Evolutionary conservation across 2,797 vertebrate species (phyloP), one percentile per base, ranked within the genome.

Genomic region (Chaenodraco wilsoni): DNA sequence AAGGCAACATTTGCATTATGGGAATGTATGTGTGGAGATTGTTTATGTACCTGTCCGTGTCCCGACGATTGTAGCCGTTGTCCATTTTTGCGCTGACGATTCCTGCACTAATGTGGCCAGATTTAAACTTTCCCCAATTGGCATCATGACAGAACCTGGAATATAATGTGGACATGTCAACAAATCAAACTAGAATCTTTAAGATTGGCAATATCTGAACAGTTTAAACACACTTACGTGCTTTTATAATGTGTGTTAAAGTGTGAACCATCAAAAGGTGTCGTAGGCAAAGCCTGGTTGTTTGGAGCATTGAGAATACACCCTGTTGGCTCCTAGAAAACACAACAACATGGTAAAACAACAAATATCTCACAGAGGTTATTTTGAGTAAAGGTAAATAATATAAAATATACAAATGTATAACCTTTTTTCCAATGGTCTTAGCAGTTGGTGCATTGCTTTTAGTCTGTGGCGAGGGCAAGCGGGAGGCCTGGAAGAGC

Each of bases 161-260:
- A 33, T 80, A 66, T 31, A 65, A 43, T 2, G 8, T 37, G 33
- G 33, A 40, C 15, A 60, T 51, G 19, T 17, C 44, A 43, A 16
- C 5, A 16, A 9, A 49, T 37, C 40, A n/a, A 3, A 0, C 27
- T 13, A 33, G 16, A 57, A 23, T 15, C 51, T 27, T 27, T 46
- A 14, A 31, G n/a, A 15, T 23, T 12, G 56, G 12, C 37, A 19
- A 50, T 16, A 54, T 46, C 37, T 57, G 4, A 65, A 72, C 48
- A 4, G 21, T 37, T 48, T 59, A 80, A 68, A 43, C 15, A 61
- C 56, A 84, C 89, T 90, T 83, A 93, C 91, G 2, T 76, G 76
- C 46, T 86, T 9, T 69, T 52, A 66, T 92, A 92, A 71, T 89
- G 84, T 56, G 89, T 91, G 13, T 65, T 77, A 71, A 92, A 90